phyloP scores from a whole-genome alignment of 2,888 invertebrate genomes.

The Anthophora plumipes region DNA sequence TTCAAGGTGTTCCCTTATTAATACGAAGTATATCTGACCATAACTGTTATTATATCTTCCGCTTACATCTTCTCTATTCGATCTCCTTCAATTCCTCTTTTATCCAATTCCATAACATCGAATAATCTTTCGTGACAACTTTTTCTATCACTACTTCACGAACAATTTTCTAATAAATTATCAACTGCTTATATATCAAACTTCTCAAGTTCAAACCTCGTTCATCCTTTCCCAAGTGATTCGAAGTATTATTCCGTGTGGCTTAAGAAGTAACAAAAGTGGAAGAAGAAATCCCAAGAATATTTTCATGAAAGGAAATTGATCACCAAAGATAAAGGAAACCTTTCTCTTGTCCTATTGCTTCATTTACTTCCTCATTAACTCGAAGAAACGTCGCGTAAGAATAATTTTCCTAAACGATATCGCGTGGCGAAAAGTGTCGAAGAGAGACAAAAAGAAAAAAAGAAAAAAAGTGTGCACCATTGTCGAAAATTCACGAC shows the following conservation, averaged over 20 bases:
- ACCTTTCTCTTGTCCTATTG: not conserved
- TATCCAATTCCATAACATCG: too few relatives aligned
- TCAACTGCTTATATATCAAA: not conserved
- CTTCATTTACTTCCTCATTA: not conserved
- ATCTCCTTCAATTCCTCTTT: too few relatives aligned
- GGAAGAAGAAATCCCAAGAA: not conserved
- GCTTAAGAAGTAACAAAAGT: slow-evolving; percentile 7
- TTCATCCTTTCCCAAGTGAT: not conserved
- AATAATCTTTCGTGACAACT: not conserved
- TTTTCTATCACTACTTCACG: not conserved
- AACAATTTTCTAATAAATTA: slow-evolving; percentile 10
- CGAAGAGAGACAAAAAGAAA: too few relatives aligned
- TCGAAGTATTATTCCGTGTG: not conserved
- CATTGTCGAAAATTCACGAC: slow-evolving; percentile 20
- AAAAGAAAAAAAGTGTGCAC: not conserved
- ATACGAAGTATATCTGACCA: too few relatives aligned
- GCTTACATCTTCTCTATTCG: too few relatives aligned
- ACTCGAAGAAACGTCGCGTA: not conserved
- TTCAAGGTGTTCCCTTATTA: too few relatives aligned
- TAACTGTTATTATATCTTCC: too few relatives aligned
- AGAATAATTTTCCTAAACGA: not conserved
- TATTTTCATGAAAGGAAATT: not conserved
- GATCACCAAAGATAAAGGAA: not conserved
- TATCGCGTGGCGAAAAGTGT: too few relatives aligned
- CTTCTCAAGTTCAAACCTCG: slow-evolving; percentile 1